phyloP scores from a whole-genome alignment of 2,888 invertebrate species.

The Drosophila picticornis region DNA sequence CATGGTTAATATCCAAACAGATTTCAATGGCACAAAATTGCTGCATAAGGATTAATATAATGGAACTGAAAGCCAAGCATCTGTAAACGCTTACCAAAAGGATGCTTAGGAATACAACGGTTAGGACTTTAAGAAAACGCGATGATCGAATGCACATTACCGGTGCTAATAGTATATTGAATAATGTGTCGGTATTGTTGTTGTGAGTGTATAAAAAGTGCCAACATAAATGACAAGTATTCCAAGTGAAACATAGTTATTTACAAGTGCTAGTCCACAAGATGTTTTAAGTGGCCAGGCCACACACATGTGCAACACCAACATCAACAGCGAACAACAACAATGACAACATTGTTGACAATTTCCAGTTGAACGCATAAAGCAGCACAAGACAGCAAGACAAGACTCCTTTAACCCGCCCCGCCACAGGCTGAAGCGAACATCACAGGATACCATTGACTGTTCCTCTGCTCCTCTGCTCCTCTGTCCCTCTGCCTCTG shows the following conservation, averaged over 20 bases:
- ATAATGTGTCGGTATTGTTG: constrained; percentile 3
- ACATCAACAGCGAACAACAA: constrained; percentile 42
- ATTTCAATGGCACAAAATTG: constrained; percentile 26
- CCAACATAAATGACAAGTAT: constrained; percentile 57
- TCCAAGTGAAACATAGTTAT: constrained; percentile 47
- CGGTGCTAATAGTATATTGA: background rate
- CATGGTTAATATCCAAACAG: constrained; percentile 10
- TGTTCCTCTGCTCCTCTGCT: background rate
- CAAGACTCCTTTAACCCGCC: constrained; percentile 18
- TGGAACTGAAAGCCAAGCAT: too few species aligned
- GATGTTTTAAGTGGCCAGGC: constrained; percentile 52
- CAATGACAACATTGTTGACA: constrained; percentile 75
- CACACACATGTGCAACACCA: constrained; percentile 36
- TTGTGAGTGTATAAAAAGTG: constrained; percentile 37
- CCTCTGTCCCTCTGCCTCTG: constrained; percentile 5
- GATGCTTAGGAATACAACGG: background rate
- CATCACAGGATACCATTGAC: constrained; percentile 12
- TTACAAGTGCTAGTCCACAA: constrained; percentile 62
- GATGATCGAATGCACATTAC: constrained; percentile 30
- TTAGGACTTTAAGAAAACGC: background rate
- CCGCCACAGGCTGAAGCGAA: constrained; percentile 5
- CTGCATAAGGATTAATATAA: constrained; percentile 4
- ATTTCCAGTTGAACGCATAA: constrained; percentile 77
- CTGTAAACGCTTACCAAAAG: constrained; percentile 25
- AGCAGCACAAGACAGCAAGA: constrained; percentile 45